Percentiles rank a stretch among this genome's conserved stretches.
These are phyloP conservation scores for Chrosomus eos DNA, from an alignment of 2,797 vertebrate species.

Conservation along the genomic window DNA sequence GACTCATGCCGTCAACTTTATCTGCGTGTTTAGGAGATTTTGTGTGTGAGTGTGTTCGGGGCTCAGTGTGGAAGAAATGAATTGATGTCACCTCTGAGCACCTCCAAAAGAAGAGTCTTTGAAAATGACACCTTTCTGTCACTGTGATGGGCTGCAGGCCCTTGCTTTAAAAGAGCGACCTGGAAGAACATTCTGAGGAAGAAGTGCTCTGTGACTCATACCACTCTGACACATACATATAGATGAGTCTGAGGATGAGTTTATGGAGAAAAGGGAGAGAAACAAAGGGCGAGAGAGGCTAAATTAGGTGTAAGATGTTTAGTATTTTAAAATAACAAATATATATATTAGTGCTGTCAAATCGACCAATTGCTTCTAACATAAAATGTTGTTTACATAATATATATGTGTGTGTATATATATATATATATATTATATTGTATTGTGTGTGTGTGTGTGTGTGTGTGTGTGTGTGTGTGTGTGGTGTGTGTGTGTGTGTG, in stretches of 20 bases:
- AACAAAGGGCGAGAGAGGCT: not conserved
- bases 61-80: conserved; percentile 7
- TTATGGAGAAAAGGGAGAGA: conserved; percentile 4
- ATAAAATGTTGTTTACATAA: no score
- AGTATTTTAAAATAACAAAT: not conserved
- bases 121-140: conserved; percentile 37
- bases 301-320: not conserved
- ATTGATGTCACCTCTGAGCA: conserved; percentile 45
- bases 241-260: conserved; percentile 45
- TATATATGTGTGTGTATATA: no score
- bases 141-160: conserved; percentile 24
- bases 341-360: no score
- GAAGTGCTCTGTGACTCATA: conserved; percentile 48
- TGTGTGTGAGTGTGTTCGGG: not conserved
- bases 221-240: conserved; percentile 37
- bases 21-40: not conserved
- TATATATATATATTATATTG: no score
- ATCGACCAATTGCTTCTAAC: no score
- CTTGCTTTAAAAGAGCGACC: conserved; percentile 39
- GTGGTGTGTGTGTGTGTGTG: no score
- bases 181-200: conserved; percentile 46
- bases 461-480: no score
- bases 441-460: no score
- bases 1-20: conserved; percentile 51
- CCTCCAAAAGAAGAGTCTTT: conserved; percentile 41